Conservation (phyloP, 2,113 vertebrate genomes). For the Dromaius novaehollandiae region DNA sequence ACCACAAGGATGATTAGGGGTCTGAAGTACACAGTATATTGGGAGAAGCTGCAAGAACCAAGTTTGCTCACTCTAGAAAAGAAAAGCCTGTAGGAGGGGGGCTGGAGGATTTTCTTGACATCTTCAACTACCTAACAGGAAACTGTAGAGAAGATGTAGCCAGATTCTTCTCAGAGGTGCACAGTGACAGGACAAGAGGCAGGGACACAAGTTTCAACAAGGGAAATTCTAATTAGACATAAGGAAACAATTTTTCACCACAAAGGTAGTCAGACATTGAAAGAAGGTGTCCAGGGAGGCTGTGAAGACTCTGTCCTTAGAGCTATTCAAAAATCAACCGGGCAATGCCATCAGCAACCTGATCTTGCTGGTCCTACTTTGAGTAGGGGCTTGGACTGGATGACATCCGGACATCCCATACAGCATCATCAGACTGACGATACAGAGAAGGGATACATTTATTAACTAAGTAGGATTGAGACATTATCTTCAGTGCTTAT, state of each 20-base stretch:
- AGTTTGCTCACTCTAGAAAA: not conserved
- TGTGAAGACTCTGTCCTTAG: not conserved
- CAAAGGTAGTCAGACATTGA: not conserved
- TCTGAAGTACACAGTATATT: not conserved
- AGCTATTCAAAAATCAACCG: not conserved
- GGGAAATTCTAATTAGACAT: not conserved
- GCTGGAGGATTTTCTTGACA: not conserved
- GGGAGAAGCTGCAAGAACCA: not conserved
- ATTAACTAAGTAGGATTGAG: not conserved
- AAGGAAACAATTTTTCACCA: not conserved
- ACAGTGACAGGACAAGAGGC: not conserved
- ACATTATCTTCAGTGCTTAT: not conserved
- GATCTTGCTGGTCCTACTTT: not conserved
- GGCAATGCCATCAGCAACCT: not conserved
- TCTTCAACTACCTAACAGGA: not conserved
- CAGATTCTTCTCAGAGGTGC: not conserved
- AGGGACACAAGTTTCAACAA: not conserved
- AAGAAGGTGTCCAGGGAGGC: not conserved
- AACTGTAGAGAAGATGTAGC: not conserved
- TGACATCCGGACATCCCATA: not conserved
- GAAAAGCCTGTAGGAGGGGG: not conserved
- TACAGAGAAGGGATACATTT: not conserved
- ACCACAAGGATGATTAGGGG: not conserved
- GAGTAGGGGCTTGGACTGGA: not conserved
- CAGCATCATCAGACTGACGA: not conserved